phyloP scores from a whole-genome alignment of 2,113 vertebrate genomes.

The Pampusana beccarii region DNA sequence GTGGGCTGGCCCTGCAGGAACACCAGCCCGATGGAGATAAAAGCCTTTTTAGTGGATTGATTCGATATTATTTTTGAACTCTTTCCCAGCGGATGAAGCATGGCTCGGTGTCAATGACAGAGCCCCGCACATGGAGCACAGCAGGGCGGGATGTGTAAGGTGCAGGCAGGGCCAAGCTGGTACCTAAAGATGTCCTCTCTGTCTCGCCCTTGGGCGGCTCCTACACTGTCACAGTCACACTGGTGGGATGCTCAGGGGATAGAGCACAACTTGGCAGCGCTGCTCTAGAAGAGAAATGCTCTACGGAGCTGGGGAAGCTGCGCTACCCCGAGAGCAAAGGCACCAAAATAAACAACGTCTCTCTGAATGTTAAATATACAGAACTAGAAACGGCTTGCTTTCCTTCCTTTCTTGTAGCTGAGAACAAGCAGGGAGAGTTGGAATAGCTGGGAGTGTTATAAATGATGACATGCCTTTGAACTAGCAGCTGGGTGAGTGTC shows the following conservation, averaged over 20 bases:
- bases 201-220: not conserved
- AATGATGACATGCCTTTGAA: slow-evolving; percentile 58
- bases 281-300: not conserved
- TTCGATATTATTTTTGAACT: not conserved
- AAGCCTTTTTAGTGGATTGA: slow-evolving; percentile 25
- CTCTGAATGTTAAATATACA: not conserved
- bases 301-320: not conserved
- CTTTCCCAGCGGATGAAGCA: not conserved
- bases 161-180: not conserved
- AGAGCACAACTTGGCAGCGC: not conserved
- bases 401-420: not conserved
- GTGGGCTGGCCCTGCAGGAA: not conserved
- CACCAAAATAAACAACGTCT: not conserved
- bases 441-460: slow-evolving; percentile 49
- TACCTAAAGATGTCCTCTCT: not conserved
- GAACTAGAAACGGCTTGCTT: not conserved
- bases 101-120: not conserved
- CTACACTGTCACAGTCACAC: not conserved
- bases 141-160: not conserved
- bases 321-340: not conserved
- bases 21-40: not conserved
- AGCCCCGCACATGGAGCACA: rapidly evolving
- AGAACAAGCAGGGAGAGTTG: not conserved
- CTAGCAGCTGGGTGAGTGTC: slow-evolving; percentile 55
- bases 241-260: not conserved